Percentiles rank a stretch among this genome's conserved stretches.
phyloP scores from a whole-genome alignment of 2,797 vertebrate species.

The Mormyrops boulengeri region DNA sequence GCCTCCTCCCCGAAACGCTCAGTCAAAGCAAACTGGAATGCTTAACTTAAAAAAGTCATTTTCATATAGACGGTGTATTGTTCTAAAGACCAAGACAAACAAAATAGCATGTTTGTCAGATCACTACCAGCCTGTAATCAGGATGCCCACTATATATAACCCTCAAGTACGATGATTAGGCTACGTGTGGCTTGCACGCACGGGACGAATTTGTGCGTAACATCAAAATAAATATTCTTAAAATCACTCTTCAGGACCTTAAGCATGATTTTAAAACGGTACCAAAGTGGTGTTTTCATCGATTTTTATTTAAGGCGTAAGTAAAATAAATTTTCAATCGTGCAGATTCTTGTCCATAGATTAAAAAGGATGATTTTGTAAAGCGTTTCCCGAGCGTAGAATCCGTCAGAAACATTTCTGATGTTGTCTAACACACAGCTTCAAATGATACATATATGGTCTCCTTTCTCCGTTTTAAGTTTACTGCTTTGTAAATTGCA shows the following conservation, averaged over 20 bases:
- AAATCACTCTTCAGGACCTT: not conserved
- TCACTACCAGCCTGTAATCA: slow-evolving; percentile 41
- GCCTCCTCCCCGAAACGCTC: not conserved
- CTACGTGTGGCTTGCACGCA: not conserved
- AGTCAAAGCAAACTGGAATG: slow-evolving; percentile 14
- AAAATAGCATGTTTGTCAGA: slow-evolving; percentile 36
- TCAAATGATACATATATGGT: not conserved
- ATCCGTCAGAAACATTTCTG: not conserved
- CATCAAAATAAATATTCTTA: not conserved
- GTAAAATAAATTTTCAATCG: not conserved
- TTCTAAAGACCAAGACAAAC: slow-evolving; percentile 27
- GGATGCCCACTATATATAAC: slow-evolving; percentile 18
- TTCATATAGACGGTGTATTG: not conserved
- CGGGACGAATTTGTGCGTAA: not conserved
- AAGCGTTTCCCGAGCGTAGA: not conserved
- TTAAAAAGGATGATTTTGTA: not conserved
- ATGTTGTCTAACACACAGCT: not conserved
- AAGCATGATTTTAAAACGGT: not conserved
- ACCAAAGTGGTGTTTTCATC: not conserved
- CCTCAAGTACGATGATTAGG: not conserved
- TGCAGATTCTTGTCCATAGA: not conserved
- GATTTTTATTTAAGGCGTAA: not conserved
- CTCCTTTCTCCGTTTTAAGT: not conserved
- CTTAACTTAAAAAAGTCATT: not conserved
- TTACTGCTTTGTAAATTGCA: not conserved